Percentiles rank a stretch among this genome's conserved stretches.
Evolutionary conservation across 2,797 vertebrate genomes (phyloP).

Genomic region (Pantherophis vulpinus): DNA sequence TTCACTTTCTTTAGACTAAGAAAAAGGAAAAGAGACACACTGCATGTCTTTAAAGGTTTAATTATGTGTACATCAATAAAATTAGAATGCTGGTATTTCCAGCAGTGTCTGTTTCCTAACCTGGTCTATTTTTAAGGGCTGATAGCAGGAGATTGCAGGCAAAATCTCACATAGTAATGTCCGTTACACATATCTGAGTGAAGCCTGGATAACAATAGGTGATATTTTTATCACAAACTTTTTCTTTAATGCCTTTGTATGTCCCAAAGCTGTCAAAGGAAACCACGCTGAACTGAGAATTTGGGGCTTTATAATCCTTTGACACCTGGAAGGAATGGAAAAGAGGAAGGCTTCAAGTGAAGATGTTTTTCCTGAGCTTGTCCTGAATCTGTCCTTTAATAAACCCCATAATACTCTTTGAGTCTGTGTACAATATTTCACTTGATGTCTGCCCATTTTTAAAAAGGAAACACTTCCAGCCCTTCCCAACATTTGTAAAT

Average conservation of each 20-base stretch:
- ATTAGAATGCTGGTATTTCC: background rate
- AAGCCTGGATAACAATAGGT: background rate
- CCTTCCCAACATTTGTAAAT: background rate
- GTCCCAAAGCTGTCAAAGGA: background rate
- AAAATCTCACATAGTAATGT: background rate
- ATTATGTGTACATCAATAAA: background rate
- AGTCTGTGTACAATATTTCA: background rate
- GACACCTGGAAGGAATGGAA: background rate
- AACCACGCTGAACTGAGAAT: background rate
- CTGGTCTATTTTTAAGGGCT: background rate
- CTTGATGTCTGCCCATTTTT: background rate
- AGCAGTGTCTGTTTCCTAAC: background rate
- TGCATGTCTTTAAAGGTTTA: background rate
- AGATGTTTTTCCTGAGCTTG: background rate
- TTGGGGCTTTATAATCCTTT: background rate
- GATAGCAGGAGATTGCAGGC: background rate
- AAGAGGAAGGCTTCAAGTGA: background rate
- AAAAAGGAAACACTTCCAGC: background rate
- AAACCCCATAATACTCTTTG: background rate
- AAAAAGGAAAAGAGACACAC: background rate
- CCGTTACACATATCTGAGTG: background rate
- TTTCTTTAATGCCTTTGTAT: background rate
- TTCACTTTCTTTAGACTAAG: background rate
- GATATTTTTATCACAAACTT: background rate
- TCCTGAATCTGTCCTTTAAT: background rate